Evolutionary conservation across 1,140 invertebrate species (phyloP).

Genomic region (Triops cancriformis): DNA sequence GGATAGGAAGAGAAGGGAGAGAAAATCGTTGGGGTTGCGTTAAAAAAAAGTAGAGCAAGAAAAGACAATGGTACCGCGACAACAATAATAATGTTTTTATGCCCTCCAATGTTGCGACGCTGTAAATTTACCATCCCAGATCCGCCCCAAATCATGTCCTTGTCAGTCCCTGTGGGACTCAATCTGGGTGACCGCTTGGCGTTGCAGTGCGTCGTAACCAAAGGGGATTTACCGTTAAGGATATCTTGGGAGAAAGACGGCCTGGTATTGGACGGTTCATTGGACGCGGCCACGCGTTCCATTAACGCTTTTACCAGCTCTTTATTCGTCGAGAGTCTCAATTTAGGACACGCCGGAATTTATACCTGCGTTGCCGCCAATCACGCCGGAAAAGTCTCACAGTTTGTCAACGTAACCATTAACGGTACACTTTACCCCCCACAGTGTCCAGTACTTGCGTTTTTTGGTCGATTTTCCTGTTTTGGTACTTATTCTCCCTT

Average conservation of each 20-base stretch:
- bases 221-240: conserved; percentile 64
- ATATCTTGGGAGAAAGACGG: conserved; percentile 70
- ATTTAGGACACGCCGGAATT: conserved; percentile 65
- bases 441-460: not conserved
- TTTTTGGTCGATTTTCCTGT: not conserved
- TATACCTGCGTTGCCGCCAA: conserved; percentile 65
- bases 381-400: conserved; percentile 19
- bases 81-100: conserved; percentile 18
- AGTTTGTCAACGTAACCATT: conserved; percentile 30
- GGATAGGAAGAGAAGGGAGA: not conserved
- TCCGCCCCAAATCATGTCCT: conserved; percentile 25
- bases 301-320: conserved; percentile 68
- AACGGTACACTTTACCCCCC: conserved; percentile 29
- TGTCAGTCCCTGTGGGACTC: conserved; percentile 3
- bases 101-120: not conserved
- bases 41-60: not conserved
- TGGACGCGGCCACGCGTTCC: conserved; percentile 40
- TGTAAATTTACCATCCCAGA: conserved; percentile 3
- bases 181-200: conserved; percentile 56
- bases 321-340: conserved; percentile 65
- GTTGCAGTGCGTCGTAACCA: conserved; percentile 64
- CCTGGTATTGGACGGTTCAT: conserved; percentile 45
- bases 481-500: not conserved
- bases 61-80: conserved; percentile 1
- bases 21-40: not conserved